Conservation (phyloP, 2,113 vertebrate species). For the Propithecus coquereli region DNA sequence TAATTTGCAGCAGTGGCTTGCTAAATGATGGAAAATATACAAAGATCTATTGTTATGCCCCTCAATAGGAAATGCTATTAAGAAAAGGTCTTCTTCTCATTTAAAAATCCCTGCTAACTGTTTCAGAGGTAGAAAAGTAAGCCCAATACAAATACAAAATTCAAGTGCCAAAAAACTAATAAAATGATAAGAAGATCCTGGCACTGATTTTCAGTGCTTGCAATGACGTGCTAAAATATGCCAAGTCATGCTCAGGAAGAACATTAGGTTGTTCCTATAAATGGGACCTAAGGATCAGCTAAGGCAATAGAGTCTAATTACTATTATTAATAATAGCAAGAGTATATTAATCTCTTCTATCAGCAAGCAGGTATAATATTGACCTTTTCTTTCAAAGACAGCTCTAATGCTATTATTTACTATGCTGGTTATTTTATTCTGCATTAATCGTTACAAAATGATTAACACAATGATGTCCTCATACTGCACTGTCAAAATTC, state of each 20-base stretch:
- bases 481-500: neutral
- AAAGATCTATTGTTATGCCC: neutral
- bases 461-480: conserved; percentile 10
- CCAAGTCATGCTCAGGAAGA: conserved; percentile 66
- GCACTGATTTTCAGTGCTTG: conserved; percentile 45
- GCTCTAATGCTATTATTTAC: conserved; percentile 64
- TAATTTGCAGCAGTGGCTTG: conserved; percentile 35
- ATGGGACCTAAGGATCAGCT: conserved; percentile 43
- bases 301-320: conserved; percentile 62
- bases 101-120: conserved; percentile 41
- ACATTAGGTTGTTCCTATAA: conserved; percentile 57
- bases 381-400: conserved; percentile 70
- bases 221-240: conserved; percentile 62
- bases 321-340: conserved; percentile 71
- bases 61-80: conserved; percentile 33
- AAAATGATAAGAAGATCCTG: conserved; percentile 62
- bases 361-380: conserved; percentile 62
- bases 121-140: conserved; percentile 35
- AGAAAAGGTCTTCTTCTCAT: conserved; percentile 38
- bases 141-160: conserved; percentile 38
- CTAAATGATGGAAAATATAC: conserved; percentile 54
- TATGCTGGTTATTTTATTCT: conserved; percentile 26
- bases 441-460: conserved; percentile 39
- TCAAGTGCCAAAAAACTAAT: conserved; percentile 54
- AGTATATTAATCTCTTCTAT: conserved; percentile 61